Evolutionary conservation across 2,113 vertebrate genomes (phyloP), one percentile per base, ranked within the genome.

Genomic region (Thalassoma bifasciatum): DNA sequence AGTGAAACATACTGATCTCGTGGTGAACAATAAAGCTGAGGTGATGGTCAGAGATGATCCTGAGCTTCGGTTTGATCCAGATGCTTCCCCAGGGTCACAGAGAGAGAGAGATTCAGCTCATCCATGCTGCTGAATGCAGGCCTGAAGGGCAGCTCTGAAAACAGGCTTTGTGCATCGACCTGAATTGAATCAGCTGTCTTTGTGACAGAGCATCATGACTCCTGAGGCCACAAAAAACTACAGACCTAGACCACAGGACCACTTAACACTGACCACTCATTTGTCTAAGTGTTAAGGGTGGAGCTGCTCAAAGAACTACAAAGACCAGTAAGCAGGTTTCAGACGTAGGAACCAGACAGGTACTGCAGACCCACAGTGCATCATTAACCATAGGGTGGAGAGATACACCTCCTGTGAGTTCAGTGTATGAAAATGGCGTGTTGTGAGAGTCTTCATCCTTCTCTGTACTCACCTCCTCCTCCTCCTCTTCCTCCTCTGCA

Each of bases 151-250:
- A 22, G 10, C 22, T 81, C 86, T 85, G 40, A 84, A 75, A 86
- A 85, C 88, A 84, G 22, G 70, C n/a, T 66, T 86, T 86, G 81
- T 86, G 81, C 86, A 82, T 81, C 75, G 86, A 92, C 84, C 87
- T 86, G 23, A 64, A 87, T 89, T 57, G 26, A 61, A 77, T 52
- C 69, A 64, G 56, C 58, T 46, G 60, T 72, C 64, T 79, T 73
- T 81, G 59, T 82, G 54, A 77, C 61, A 60, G 19, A 52, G 47
- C 34, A 60, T 60, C 51, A 47, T 30, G 56, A 51, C 44, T 50
- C 75, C 66, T 36, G 12, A 36, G 58, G 79, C 60, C 21, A 16
- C 11, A 7, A 62, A 56, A 68, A 66, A 26, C 22, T 37, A 66
- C 2, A n/a, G 50, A 52, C 30, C 30, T 4, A 42, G 52, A 50